Conservation (phyloP, 2,113 vertebrate genomes). For the Paraplagusia blochii region DNA sequence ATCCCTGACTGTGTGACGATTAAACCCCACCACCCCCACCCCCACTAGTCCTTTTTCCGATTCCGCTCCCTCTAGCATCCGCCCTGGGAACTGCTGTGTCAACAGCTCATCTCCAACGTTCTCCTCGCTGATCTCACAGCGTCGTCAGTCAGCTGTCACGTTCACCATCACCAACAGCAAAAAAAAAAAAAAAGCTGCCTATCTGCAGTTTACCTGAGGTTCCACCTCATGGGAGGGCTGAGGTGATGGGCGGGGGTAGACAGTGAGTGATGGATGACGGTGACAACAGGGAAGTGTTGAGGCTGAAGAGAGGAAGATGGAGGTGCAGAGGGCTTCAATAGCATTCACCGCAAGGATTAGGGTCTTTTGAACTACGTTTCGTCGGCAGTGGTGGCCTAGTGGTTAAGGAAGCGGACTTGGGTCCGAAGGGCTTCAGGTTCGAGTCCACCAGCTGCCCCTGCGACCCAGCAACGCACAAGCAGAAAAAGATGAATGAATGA, state of each 20-base stretch:
- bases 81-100: slow-evolving; percentile 19
- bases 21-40: no score
- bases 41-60: slow-evolving; percentile 11
- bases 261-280: slow-evolving; percentile 8
- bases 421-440: no score
- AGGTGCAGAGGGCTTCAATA: slow-evolving; percentile 13
- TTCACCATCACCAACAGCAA: slow-evolving; percentile 5
- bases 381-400: no score
- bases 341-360: slow-evolving; percentile 2
- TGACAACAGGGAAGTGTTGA: slow-evolving; percentile 27
- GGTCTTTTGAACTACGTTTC: slow-evolving; percentile 23
- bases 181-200: slow-evolving; percentile 1
- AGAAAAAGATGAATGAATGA: no score
- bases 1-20: slow-evolving; percentile 1
- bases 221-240: not conserved
- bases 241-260: slow-evolving; percentile 1
- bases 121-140: slow-evolving; percentile 21
- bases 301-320: slow-evolving; percentile 8
- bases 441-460: no score
- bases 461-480: no score
- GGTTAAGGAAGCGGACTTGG: no score
- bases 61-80: not conserved
- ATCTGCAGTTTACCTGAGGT: slow-evolving; percentile 13
- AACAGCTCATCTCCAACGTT: slow-evolving; percentile 33
- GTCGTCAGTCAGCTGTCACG: slow-evolving; percentile 41